phyloP scores from a whole-genome alignment of 1,140 invertebrate species.

The Anadara kagoshimensis region DNA sequence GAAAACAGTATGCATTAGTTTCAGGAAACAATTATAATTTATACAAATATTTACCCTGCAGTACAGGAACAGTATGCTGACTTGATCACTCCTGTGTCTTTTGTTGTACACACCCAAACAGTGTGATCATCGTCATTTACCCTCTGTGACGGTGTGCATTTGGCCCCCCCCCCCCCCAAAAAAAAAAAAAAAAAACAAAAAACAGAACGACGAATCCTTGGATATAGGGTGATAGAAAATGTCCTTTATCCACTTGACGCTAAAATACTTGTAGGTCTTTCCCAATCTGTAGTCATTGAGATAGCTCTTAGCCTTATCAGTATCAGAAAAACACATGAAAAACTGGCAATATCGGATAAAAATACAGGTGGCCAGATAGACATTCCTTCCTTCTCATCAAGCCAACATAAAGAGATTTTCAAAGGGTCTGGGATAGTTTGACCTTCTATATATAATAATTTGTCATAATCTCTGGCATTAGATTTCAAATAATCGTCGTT shows the following conservation, averaged over 20 bases:
- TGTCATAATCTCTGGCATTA: too few species aligned
- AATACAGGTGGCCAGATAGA: conserved; percentile 19
- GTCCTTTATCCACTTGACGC: not conserved
- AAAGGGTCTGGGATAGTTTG: conserved; percentile 9
- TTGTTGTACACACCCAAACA: conserved; percentile 20
- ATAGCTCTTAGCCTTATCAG: too few species aligned
- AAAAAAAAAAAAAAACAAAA: too few species aligned
- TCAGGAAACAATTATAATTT: too few species aligned
- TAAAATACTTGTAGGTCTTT: conserved; percentile 23
- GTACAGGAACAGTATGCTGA: conserved; percentile 27
- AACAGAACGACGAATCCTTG: conserved; percentile 6
- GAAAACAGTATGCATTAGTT: too few species aligned
- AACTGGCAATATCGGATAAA: conserved; percentile 18
- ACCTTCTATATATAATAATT: too few species aligned
- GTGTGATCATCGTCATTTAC: conserved; percentile 5
- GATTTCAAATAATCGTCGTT: not conserved
- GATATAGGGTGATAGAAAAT: conserved; percentile 17
- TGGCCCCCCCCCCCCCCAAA: too few species aligned
- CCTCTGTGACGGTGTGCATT: conserved; percentile 17
- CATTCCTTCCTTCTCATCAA: conserved; percentile 12
- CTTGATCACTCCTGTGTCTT: conserved; percentile 4
- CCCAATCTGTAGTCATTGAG: not conserved
- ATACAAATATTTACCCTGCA: conserved; percentile 23
- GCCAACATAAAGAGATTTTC: not conserved
- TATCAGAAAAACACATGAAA: not conserved